Base-by-base conservation (phyloP, 2,888 invertebrate genomes). In the Torymus tubicola region DNA sequence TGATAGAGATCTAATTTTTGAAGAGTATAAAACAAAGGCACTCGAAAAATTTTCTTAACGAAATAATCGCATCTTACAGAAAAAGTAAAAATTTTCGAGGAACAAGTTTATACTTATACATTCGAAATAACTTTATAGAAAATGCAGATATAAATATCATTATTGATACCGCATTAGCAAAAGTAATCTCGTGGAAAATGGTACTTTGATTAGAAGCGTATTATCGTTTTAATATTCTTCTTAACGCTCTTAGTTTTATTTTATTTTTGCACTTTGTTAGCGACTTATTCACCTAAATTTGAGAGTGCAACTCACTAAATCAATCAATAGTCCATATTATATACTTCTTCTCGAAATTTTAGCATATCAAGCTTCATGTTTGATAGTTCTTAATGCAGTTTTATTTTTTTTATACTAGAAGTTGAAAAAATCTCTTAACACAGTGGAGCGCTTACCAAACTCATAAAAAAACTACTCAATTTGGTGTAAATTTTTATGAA, bases 1-100 rank as follows among this genome's bases (percentile, higher is more conserved):
- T 3, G 58, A 57, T 16, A 71, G 53, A 65, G 50, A 60, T 61
- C 53, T 18, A 61, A 61, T 67, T 78, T 67, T 72, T 8, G 24
- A 52, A 52, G 31, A 67, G 71, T 78, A 71, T 16, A 78, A 77
- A 77, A 65, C 31, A n/a, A 63, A 63, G 55, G 53, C 61, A 77
- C 61, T 63, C 21, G 8, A 78, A 52, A 24, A 58, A 65, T 24
- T 65, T 21, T 50, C 2, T 8, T 50, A 18, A 18, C 31, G 21
- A 42, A 74, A 50, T 21, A 70, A 50, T 18, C 2, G 24, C 3
- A 57, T 70, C 58, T 70, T 0, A 10, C 10, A 14, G 24, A 16
- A 60, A 5, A 74, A 58, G 50, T 65, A 50, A 67, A 18, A 24
- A 3, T 24, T 65, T 65, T 50, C 65, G 24, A 21, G 31, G 16